Evolutionary conservation across 2,888 invertebrate genomes (phyloP).

Genomic region (Tenthredo livida): DNA sequence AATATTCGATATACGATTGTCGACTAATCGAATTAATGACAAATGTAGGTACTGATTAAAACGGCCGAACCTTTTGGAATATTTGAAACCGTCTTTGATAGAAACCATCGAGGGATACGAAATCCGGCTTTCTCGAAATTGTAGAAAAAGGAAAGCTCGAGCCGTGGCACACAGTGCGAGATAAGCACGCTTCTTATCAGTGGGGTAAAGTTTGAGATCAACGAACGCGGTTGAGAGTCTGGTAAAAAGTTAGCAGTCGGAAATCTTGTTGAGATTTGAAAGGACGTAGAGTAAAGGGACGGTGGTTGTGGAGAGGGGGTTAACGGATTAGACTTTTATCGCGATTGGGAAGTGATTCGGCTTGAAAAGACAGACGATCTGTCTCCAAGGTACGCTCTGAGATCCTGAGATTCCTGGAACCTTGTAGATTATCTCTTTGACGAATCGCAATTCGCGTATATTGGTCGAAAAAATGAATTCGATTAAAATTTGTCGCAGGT

Average conservation of each 20-base stretch:
- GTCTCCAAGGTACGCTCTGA: conserved; percentile 14
- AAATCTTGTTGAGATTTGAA: conserved; percentile 41
- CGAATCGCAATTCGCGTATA: conserved; percentile 39
- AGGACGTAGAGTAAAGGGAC: conserved; percentile 20
- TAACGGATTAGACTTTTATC: conserved; percentile 55
- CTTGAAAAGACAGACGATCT: conserved; percentile 46
- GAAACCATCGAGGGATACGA: neutral
- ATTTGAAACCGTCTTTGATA: neutral
- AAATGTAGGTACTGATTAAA: too few relatives aligned
- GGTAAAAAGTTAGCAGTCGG: conserved; percentile 41
- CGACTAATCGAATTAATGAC: too few relatives aligned
- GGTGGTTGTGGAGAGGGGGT: neutral
- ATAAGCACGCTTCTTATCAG: conserved; percentile 38
- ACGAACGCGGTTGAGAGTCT: conserved; percentile 12
- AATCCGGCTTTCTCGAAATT: conserved; percentile 3
- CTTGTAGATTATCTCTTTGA: conserved; percentile 33
- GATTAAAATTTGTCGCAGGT: conserved; percentile 38
- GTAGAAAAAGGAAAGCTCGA: neutral
- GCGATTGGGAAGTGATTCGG: conserved; percentile 55
- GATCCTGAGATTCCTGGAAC: neutral
- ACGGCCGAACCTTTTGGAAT: neutral
- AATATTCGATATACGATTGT: too few relatives aligned
- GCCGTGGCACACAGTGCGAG: neutral
- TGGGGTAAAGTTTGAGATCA: conserved; percentile 16
- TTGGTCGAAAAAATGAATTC: conserved; percentile 32